A percentile compares a stretch with the other conserved stretches of the same genome.
Evolutionary conservation across 2,113 vertebrate species (phyloP).

Genomic region (Leucopternis melanops): DNA sequence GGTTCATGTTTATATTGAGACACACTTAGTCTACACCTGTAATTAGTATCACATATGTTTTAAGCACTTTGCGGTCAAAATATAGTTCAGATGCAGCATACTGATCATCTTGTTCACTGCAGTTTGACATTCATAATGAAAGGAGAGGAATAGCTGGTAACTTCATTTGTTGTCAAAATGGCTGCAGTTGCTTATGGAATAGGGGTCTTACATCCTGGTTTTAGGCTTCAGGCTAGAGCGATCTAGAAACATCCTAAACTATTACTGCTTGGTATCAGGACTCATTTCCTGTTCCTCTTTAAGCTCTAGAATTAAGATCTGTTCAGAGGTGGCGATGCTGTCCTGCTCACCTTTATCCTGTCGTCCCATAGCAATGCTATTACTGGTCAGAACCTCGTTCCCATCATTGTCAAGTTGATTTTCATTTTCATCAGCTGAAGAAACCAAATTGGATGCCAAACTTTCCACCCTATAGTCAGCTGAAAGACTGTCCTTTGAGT

Average conservation of each 20-base stretch:
- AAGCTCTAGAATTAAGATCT: background rate
- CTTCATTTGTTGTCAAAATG: background rate
- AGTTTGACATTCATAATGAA: background rate
- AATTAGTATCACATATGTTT: background rate
- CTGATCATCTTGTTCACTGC: background rate
- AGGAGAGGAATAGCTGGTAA: background rate
- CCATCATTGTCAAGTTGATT: slow-evolving; percentile 64
- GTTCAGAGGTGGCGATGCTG: background rate
- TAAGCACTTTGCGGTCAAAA: background rate
- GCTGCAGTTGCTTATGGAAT: background rate
- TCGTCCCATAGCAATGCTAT: slow-evolving; percentile 47
- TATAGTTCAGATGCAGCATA: background rate
- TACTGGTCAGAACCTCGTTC: slow-evolving; percentile 31
- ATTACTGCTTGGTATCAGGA: background rate
- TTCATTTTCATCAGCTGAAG: slow-evolving; percentile 77
- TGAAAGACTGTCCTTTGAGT: slow-evolving; percentile 53
- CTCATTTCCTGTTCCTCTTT: background rate
- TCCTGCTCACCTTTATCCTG: slow-evolving; percentile 24
- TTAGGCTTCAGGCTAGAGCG: background rate
- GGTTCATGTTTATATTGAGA: background rate
- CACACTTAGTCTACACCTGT: background rate
- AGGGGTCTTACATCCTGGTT: background rate
- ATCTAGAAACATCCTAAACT: background rate
- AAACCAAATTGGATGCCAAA: slow-evolving; percentile 36
- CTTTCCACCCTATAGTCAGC: slow-evolving; percentile 29